phyloP scores from a whole-genome alignment of 2,113 vertebrate genomes.

The Heterocephalus glaber region DNA sequence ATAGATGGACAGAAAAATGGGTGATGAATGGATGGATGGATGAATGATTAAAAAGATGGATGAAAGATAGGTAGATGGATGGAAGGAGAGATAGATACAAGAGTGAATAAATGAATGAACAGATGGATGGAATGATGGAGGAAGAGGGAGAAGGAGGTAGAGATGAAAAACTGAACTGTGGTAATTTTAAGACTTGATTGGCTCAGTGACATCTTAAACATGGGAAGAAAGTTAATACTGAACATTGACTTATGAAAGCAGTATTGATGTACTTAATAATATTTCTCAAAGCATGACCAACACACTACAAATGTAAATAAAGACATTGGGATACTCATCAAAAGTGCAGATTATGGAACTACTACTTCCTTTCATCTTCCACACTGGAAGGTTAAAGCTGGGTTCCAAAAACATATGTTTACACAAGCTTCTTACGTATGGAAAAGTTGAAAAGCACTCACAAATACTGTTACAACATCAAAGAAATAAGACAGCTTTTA shows the following conservation, averaged over 20 bases:
- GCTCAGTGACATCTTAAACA: neutral
- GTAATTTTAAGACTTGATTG: neutral
- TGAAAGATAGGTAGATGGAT: neutral
- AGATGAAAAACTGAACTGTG: no score
- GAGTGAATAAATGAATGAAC: no score
- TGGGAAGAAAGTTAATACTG: neutral
- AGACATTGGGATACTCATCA: neutral
- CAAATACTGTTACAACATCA: neutral
- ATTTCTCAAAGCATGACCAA: neutral
- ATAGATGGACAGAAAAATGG: no score
- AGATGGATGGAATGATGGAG: neutral
- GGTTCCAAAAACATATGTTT: neutral
- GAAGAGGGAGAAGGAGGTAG: neutral
- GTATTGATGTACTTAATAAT: neutral
- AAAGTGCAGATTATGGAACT: neutral
- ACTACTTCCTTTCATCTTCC: neutral
- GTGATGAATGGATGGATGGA: rapidly evolving
- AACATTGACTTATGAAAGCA: neutral
- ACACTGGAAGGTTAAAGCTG: neutral
- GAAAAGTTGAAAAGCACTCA: neutral
- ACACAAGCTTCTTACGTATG: neutral
- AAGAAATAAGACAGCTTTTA: neutral
- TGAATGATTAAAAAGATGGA: neutral
- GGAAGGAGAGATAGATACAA: no score
- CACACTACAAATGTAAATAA: neutral